phyloP scores from a whole-genome alignment of 2,888 invertebrate species.

The Dusona sp. region DNA sequence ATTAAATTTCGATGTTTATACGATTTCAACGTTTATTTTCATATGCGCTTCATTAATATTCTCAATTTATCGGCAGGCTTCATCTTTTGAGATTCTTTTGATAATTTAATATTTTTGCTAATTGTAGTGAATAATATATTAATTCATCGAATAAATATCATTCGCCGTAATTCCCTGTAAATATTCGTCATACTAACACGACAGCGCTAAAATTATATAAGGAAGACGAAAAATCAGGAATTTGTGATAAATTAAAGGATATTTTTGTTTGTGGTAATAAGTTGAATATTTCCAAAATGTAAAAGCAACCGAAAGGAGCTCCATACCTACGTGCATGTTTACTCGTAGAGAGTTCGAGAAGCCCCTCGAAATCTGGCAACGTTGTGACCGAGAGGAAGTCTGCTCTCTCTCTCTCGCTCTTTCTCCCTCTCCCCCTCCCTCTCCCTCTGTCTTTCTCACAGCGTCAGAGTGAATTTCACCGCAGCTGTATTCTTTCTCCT shows the following conservation, averaged over 20 bases:
- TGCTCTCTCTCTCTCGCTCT: constrained; percentile 26
- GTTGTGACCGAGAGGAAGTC: constrained; percentile 38
- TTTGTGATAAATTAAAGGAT: neutral
- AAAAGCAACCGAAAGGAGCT: neutral
- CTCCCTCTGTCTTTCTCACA: constrained; percentile 19
- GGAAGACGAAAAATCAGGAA: neutral
- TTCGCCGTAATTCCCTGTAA: neutral
- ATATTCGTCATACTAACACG: no score
- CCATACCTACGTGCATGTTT: neutral
- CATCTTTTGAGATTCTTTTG: neutral
- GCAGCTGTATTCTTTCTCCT: constrained; percentile 34
- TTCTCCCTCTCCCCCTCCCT: neutral
- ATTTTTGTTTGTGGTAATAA: neutral
- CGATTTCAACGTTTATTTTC: neutral
- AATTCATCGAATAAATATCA: neutral
- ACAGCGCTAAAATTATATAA: neutral
- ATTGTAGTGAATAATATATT: neutral
- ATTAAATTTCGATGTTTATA: neutral
- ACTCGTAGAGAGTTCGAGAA: constrained; percentile 23
- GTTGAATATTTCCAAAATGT: neutral
- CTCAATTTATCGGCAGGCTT: neutral
- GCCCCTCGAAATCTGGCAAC: constrained; percentile 31
- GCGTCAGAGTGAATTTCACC: constrained; percentile 64
- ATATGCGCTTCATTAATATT: neutral
- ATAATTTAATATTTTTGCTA: neutral